Evolutionary conservation across 2,113 vertebrate genomes (phyloP), one percentile per base, ranked within the genome.

Genomic region (Australoheros scitulus): DNA sequence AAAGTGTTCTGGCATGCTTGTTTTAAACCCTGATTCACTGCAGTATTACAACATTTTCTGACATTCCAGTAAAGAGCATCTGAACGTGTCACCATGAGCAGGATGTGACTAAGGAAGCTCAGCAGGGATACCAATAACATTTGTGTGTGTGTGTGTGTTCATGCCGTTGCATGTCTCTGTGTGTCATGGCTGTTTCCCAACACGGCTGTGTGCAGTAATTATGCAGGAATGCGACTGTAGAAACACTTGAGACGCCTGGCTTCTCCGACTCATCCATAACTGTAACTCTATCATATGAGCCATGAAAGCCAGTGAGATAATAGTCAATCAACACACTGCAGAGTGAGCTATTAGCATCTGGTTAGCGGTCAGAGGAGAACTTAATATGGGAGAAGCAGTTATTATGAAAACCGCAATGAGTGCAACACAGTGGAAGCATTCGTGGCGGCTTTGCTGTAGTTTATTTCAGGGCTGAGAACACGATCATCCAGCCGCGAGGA

Each of bases 401-500:
- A 83, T 89, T 83, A 80, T 76, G 50, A 65, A 82, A 82, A 88
- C 88, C 79, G 5, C 87, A 88, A 26, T 61, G 74, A 88, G 74
- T 11, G 65, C 60, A 77, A 47, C 52, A 80, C 22, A 70, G 86
- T 84, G 82, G 32, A 76, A 80, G 87, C 76, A 80, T 85, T 85
- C 83, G 55, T 32, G 80, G 81, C 61, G n/a, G 79, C 76, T 58
- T 64, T 0, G 20, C 63, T 76, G 36, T n/a, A 58, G 81, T 83
- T 90, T 85, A 91, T 79, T 87, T 91, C 79, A 72, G 60, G 87
- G 79, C 78, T 80, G 88, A 83, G 57, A 81, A 76, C 75, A 61
- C n/a, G 43, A 50, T 47, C 77, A 43, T 52, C 76, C 43, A 50
- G 61, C 63, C 87, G 65, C 11, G 17, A 65, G 63, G 50, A 72